Conservation (phyloP, 2,113 vertebrate genomes). For the Lanius ludovicianus region DNA sequence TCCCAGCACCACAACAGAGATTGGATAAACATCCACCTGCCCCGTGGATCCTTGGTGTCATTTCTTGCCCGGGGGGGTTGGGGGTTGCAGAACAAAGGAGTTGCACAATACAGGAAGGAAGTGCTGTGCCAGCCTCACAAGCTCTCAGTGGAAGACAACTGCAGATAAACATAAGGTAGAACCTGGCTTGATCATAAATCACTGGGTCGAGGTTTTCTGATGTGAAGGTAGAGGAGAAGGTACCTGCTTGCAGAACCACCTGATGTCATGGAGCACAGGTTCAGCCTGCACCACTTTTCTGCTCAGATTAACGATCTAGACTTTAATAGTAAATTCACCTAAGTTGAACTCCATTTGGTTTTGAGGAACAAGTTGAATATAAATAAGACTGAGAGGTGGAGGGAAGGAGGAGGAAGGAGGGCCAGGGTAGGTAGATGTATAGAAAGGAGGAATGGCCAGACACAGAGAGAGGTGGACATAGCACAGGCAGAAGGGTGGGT, state of each 20-base stretch:
- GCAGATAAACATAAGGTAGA: neutral
- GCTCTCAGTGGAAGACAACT: neutral
- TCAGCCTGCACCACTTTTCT: neutral
- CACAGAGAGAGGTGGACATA: neutral
- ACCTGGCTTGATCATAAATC: neutral
- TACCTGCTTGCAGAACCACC: neutral
- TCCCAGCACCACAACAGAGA: neutral
- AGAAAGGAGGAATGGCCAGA: neutral
- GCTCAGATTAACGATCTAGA: neutral
- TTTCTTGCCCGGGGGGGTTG: neutral
- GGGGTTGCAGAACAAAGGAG: neutral
- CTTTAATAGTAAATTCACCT: neutral
- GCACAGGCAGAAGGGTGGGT: neutral
- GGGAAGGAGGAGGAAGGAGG: neutral
- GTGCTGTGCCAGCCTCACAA: neutral
- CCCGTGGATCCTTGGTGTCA: neutral
- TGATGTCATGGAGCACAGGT: neutral
- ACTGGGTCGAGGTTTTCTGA: neutral
- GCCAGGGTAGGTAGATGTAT: neutral
- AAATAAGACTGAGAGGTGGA: neutral
- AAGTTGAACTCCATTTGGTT: neutral
- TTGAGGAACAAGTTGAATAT: neutral
- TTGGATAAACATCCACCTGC: neutral
- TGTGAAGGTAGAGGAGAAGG: neutral
- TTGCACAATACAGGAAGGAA: neutral